Evolutionary conservation across 2,888 invertebrate genomes (phyloP).

Genomic region (Eilema griseolum): DNA sequence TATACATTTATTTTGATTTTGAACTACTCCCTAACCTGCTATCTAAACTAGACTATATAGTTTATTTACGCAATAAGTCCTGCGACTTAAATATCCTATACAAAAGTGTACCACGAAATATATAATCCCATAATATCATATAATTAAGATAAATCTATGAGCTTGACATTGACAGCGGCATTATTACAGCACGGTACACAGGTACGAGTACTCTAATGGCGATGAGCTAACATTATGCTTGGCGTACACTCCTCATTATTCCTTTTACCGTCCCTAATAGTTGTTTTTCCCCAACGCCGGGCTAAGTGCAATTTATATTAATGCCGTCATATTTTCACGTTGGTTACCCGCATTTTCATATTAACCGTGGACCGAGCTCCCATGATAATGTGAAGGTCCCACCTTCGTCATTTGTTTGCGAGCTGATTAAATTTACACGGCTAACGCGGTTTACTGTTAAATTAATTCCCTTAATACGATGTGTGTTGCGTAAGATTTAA

Average conservation of each 20-base stretch:
- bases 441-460: conserved; percentile 70
- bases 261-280: conserved; percentile 60
- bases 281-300: conserved; percentile 71
- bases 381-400: conserved; percentile 77
- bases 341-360: conserved; percentile 83
- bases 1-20: too few species aligned
- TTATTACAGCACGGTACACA: conserved; percentile 25
- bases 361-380: conserved; percentile 75
- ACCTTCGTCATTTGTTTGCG: conserved; percentile 83
- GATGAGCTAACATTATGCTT: conserved; percentile 50
- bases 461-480: conserved; percentile 69
- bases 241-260: conserved; percentile 46
- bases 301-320: conserved; percentile 84
- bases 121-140: conserved; percentile 1
- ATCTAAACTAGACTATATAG: too few species aligned
- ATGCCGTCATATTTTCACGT: conserved; percentile 82
- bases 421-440: conserved; percentile 83
- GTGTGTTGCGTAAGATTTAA: conserved; percentile 52
- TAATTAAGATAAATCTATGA: conserved; percentile 25
- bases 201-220: conserved; percentile 40
- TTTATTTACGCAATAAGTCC: background rate
- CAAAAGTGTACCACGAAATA: background rate
- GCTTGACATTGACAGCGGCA: conserved; percentile 32
- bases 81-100: background rate
- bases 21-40: too few species aligned